phyloP scores from a whole-genome alignment of 1,140 invertebrate species.

The Brachionus paranguensis region DNA sequence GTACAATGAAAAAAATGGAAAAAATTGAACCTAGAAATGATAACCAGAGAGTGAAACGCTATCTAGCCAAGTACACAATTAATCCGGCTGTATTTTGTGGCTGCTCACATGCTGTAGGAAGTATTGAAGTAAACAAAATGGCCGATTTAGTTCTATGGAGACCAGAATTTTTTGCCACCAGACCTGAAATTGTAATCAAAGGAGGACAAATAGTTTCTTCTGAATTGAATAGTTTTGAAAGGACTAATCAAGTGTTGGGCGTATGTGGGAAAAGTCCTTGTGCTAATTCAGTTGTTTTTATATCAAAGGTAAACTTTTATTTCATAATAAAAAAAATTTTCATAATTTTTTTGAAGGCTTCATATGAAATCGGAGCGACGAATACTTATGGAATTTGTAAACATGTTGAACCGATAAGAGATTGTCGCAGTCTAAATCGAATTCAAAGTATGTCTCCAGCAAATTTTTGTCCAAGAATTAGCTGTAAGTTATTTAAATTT shows the following conservation, averaged over 20 bases:
- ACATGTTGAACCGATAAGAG: conserved; percentile 44
- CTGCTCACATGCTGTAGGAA: conserved; percentile 49
- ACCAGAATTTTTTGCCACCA: conserved; percentile 55
- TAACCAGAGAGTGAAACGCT: conserved; percentile 52
- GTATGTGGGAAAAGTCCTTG: conserved; percentile 49
- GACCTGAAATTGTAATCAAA: conserved; percentile 54
- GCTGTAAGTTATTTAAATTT: not conserved
- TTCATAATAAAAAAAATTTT: conserved; percentile 43
- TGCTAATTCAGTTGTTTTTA: conserved; percentile 51
- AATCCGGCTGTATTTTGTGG: conserved; percentile 54
- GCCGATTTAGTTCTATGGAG: conserved; percentile 55
- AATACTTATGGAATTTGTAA: conserved; percentile 48
- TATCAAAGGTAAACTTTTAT: conserved; percentile 45
- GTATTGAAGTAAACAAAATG: conserved; percentile 49
- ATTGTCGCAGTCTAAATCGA: conserved; percentile 47
- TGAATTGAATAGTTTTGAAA: conserved; percentile 52
- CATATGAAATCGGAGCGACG: conserved; percentile 43
- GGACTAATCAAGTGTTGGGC: conserved; percentile 46
- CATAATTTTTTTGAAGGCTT: conserved; percentile 9
- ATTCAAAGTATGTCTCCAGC: not conserved
- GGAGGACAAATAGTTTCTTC: conserved; percentile 55
- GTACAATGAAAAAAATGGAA: conserved; percentile 51
- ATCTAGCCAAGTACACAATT: conserved; percentile 55
- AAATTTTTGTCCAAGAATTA: conserved; percentile 28
- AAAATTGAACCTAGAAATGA: conserved; percentile 47